Evolutionary conservation across 64 coral and sea anemone genomes (phyloP).

Genomic region (Dendrophyllia cribrosa): DNA sequence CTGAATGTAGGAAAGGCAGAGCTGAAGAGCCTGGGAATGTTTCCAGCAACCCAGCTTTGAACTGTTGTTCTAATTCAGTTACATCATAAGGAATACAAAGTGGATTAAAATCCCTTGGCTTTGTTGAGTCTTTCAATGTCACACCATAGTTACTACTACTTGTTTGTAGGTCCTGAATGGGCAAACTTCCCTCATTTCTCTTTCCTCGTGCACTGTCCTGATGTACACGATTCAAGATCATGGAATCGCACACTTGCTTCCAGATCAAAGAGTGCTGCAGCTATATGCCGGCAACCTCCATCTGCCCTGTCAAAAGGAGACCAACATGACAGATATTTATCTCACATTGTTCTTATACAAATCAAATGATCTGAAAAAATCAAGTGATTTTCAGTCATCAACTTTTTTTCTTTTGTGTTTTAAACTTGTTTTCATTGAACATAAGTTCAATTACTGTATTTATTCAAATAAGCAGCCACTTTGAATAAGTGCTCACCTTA

Average conservation of each 20-base stretch:
- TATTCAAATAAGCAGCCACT: too few relatives aligned
- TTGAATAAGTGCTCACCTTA: too few relatives aligned
- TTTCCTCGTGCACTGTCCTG: slow-evolving; percentile 25
- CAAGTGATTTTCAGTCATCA: neutral
- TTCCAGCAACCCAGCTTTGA: slow-evolving; percentile 18
- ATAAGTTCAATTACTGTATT: neutral
- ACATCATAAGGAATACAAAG: slow-evolving; percentile 1
- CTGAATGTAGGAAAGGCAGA: neutral
- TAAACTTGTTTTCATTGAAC: neutral
- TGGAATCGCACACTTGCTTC: slow-evolving; percentile 27
- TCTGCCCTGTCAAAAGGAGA: slow-evolving; percentile 15
- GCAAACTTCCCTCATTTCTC: slow-evolving; percentile 17
- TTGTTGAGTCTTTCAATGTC: neutral
- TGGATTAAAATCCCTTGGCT: slow-evolving; percentile 25
- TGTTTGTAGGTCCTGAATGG: slow-evolving; percentile 17
- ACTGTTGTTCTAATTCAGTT: neutral
- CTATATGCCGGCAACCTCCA: slow-evolving; percentile 9
- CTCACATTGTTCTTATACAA: neutral
- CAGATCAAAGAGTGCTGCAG: slow-evolving; percentile 29
- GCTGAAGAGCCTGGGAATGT: neutral
- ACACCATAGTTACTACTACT: neutral
- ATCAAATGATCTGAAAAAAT: neutral
- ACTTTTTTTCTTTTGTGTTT: neutral
- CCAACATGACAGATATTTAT: neutral
- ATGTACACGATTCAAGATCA: slow-evolving; percentile 28